Base-by-base conservation (phyloP, 2,797 vertebrate species). In the Liparis tanakae region DNA sequence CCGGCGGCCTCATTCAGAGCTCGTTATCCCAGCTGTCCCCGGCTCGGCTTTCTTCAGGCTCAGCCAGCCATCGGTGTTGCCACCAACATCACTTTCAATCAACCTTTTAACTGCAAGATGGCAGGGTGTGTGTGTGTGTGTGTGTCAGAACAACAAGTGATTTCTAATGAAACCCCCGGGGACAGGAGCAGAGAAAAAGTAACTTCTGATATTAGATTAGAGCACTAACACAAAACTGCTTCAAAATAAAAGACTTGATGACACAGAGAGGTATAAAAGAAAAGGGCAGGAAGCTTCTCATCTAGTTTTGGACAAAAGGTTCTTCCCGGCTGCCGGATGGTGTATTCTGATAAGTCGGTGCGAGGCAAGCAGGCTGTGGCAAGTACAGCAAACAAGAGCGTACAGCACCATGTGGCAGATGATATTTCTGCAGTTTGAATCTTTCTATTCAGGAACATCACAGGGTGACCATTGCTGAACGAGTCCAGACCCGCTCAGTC, bases 1-100 rank as follows among this genome's bases (percentile, higher is more conserved):
- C 93, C 76, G 73, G 89, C 91, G 91, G 87, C 88, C 89, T 95
- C 93, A 95, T 95, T 96, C 93, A 95, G 92, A 84, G 90, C 85
- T 91, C 67, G 91, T 93, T 77, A 86, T 93, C 91, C 94, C 93
- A 91, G 94, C 88, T 88, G 87, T 91, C 77, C 85, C 74, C 89
- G 87, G 89, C 91, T 92, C 82, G 68, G 77, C 93, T 95, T 94
- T 95, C 93, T 91, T 93, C 79, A 84, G 89, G 87, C 81, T 86
- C 93, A 93, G 93, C 94, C 95, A 95, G 94, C 93, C 95, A 92
- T 94, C 88, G 83, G 92, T 92, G 89, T 93, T 95, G 94, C 94
- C 94, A 94, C 93, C 93, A 92, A 91, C 93, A 94, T 90, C 94
- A 94, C 92, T 94, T 95, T 95, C 93, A 95, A 95, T 96, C 94